Evolutionary conservation across 2,113 vertebrate species (phyloP).

Genomic region (Corythornis vintsioides): DNA sequence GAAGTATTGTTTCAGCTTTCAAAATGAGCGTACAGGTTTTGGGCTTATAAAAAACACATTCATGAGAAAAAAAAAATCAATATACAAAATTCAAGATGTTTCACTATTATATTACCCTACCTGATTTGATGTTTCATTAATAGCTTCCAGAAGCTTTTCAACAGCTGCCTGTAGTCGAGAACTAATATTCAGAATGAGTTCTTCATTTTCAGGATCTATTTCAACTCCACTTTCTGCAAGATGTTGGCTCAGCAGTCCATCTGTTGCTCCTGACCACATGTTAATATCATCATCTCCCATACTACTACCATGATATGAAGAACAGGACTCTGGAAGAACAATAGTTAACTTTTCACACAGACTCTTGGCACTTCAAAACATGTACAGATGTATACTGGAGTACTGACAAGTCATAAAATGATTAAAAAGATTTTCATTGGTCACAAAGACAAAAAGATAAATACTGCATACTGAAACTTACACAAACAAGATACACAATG

Average conservation of each 20-base stretch:
- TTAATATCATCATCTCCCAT: conserved; percentile 54
- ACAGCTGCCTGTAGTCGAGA: conserved; percentile 87
- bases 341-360: not conserved
- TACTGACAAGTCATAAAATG: not conserved
- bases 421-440: not conserved
- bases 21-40: not conserved
- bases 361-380: not conserved
- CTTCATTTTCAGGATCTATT: conserved; percentile 85
- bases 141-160: conserved; percentile 90
- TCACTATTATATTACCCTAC: conserved; percentile 66
- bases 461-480: not conserved
- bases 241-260: conserved; percentile 77
- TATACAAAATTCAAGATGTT: not conserved
- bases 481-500: conserved; percentile 15
- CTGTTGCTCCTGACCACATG: conserved; percentile 74
- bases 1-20: not conserved
- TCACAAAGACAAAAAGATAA: conserved; percentile 30
- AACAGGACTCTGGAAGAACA: conserved; percentile 58
- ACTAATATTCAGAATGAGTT: conserved; percentile 83
- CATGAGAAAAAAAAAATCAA: not conserved
- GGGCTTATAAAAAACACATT: not conserved
- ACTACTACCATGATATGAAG: conserved; percentile 62
- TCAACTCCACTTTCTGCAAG: conserved; percentile 77
- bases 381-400: not conserved
- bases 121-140: conserved; percentile 88